These are phyloP conservation scores for Scaptodrosophila latifasciaeformis DNA, from an alignment of 2,888 invertebrate genomes.

Conservation along the genomic window DNA sequence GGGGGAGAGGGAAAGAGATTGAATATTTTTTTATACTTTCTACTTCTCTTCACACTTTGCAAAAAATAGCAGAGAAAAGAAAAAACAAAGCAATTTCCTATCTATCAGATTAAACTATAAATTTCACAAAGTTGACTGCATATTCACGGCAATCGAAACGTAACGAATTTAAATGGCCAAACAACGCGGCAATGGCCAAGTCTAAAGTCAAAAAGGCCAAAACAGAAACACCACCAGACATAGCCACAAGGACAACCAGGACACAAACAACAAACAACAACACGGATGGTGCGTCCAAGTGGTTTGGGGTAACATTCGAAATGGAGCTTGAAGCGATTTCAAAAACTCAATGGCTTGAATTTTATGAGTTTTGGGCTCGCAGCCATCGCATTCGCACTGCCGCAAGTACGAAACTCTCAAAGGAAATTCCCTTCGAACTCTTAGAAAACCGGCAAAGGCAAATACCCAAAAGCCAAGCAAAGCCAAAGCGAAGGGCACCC, in stretches of 20 bases:
- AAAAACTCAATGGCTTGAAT: conserved; percentile 70
- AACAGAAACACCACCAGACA: conserved; percentile 4
- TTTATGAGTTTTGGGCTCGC: conserved; percentile 66
- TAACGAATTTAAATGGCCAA: conserved; percentile 66
- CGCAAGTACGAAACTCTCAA: too few species aligned
- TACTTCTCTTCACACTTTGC: too few species aligned
- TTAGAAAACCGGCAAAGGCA: background rate
- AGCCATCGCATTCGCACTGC: conserved; percentile 18
- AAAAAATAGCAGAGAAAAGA: too few species aligned
- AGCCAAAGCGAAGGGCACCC: conserved; percentile 27
- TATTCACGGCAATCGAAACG: conserved; percentile 67
- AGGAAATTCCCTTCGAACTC: too few species aligned
- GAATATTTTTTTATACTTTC: too few species aligned
- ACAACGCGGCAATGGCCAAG: conserved; percentile 42
- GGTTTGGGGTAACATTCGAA: conserved; percentile 35
- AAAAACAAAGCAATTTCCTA: conserved; percentile 65
- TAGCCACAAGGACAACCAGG: conserved; percentile 14
- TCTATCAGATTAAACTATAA: conserved; percentile 67
- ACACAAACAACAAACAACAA: conserved; percentile 10
- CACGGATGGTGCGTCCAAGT: conserved; percentile 7
- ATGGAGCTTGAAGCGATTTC: conserved; percentile 65
- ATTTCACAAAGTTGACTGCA: conserved; percentile 66
- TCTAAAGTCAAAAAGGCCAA: conserved; percentile 20
- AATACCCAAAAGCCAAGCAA: conserved; percentile 1
- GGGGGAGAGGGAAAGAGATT: too few species aligned